phyloP scores from a whole-genome alignment of 2,797 vertebrate species.

The Fistularia tabacaria region DNA sequence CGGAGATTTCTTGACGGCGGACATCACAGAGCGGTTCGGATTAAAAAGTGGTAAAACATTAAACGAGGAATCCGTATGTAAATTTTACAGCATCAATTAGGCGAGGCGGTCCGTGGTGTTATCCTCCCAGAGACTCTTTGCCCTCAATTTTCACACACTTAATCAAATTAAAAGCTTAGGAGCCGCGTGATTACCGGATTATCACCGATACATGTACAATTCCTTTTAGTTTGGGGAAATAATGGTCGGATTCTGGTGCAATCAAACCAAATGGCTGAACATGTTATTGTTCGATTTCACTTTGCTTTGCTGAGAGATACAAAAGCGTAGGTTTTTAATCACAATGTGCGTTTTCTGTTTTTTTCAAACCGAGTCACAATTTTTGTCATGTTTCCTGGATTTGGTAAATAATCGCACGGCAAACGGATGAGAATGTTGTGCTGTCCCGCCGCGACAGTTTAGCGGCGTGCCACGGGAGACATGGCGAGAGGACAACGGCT shows the following conservation, averaged over 20 bases:
- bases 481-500: no score
- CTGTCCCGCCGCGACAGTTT: no score
- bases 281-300: constrained; percentile 68
- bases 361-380: no score
- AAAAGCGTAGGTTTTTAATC: no score
- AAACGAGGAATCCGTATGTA: constrained; percentile 88
- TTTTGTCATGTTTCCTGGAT: no score
- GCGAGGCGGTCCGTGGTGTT: constrained; percentile 78
- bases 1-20: constrained; percentile 74
- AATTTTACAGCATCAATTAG: constrained; percentile 86
- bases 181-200: constrained; percentile 85
- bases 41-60: constrained; percentile 91
- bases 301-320: constrained; percentile 7
- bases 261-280: constrained; percentile 83
- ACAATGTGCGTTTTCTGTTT: no score
- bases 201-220: constrained; percentile 76
- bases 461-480: no score
- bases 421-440: no score
- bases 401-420: no score
- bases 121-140: constrained; percentile 84
- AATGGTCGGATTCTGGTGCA: constrained; percentile 85
- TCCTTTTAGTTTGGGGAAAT: constrained; percentile 91
- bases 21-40: constrained; percentile 83
- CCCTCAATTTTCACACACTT: constrained; percentile 85
- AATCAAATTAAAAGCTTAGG: constrained; percentile 98